Evolutionary conservation across 2,888 invertebrate genomes (phyloP).

Genomic region (Cepaea hortensis): DNA sequence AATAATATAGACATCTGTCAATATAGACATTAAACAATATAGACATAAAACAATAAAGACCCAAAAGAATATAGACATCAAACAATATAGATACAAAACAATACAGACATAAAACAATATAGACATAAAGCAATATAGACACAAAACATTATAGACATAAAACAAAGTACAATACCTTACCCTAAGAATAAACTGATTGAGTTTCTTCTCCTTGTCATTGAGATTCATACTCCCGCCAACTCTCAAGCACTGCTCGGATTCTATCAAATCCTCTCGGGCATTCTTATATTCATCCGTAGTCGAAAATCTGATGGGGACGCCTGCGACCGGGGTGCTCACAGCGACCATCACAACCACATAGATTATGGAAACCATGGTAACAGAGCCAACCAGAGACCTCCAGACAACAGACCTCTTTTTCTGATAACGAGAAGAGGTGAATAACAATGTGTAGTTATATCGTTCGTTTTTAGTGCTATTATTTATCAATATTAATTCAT

Average conservation of each 20-base stretch:
- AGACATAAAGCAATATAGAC: too few species aligned
- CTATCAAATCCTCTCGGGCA: background rate
- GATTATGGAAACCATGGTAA: background rate
- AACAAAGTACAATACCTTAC: background rate
- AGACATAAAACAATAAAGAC: too few species aligned
- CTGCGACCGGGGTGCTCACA: background rate
- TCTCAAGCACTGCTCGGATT: background rate
- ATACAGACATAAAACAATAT: too few species aligned
- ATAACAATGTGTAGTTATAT: too few species aligned
- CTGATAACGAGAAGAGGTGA: too few species aligned
- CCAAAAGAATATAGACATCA: too few species aligned
- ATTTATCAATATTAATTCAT: too few species aligned
- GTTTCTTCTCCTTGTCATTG: background rate
- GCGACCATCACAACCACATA: background rate
- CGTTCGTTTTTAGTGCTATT: too few species aligned
- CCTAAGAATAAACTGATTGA: slow-evolving; percentile 7
- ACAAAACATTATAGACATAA: too few species aligned
- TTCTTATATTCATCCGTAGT: background rate
- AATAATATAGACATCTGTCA: too few species aligned
- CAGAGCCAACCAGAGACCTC: background rate
- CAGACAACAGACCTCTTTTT: background rate
- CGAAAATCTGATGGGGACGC: background rate
- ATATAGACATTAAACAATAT: too few species aligned
- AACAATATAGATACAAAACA: too few species aligned
- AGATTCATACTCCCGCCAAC: background rate